Percentiles rank a stretch among this genome's conserved stretches.
Evolutionary conservation across 2,113 vertebrate genomes (phyloP).

Genomic region (Dicrurus megarhynchus): DNA sequence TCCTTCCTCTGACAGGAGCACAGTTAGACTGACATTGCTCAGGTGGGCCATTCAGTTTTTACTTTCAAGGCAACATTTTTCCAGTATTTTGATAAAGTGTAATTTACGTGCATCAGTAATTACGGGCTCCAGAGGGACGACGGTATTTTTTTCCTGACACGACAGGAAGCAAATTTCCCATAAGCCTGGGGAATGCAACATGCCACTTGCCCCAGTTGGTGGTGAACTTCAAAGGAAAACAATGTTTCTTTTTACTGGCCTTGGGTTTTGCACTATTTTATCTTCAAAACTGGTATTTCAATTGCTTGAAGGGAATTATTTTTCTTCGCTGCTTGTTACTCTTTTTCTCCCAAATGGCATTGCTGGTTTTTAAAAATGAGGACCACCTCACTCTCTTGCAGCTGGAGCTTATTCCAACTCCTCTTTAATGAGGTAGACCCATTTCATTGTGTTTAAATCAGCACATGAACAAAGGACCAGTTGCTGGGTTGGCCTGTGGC

Average conservation of each 20-base stretch:
- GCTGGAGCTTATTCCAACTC: not conserved
- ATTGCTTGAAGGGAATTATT: not conserved
- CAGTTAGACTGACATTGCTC: not conserved
- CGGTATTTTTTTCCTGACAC: not conserved
- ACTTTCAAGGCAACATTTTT: not conserved
- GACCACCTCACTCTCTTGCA: not conserved
- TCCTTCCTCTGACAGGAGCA: not conserved
- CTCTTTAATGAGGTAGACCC: not conserved
- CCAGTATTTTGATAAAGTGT: not conserved
- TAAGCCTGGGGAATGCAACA: not conserved
- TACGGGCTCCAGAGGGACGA: not conserved
- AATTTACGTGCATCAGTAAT: not conserved
- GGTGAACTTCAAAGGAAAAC: constrained; percentile 11
- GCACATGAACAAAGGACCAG: not conserved
- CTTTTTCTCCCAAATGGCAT: not conserved
- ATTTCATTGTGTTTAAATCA: not conserved
- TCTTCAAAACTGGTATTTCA: constrained; percentile 7
- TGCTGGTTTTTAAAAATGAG: constrained; percentile 7
- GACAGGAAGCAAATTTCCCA: constrained; percentile 5
- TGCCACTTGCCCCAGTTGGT: constrained; percentile 15
- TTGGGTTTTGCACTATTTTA: not conserved
- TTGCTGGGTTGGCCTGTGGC: not conserved
- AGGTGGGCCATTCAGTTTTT: not conserved
- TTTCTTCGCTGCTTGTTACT: not conserved
- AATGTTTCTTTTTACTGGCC: not conserved